Conservation (phyloP, 2,888 invertebrate species). For the Tipula unca region DNA sequence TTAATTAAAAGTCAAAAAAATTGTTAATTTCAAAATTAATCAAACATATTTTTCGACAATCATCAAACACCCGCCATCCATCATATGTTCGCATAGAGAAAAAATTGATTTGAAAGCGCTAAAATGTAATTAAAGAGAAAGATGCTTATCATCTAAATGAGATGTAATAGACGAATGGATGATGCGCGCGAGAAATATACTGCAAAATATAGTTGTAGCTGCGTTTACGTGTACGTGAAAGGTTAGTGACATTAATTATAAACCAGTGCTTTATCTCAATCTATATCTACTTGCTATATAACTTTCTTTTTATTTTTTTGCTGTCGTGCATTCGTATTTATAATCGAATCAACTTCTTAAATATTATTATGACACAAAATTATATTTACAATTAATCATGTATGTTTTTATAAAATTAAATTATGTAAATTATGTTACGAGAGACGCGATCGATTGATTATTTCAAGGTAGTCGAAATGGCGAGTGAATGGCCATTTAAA, state of each 20-base stretch:
- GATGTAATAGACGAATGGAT: neutral
- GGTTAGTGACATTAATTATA: conserved; percentile 14
- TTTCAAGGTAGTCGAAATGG: neutral
- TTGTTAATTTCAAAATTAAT: neutral
- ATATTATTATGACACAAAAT: neutral
- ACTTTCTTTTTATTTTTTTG: conserved; percentile 8
- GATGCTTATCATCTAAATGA: neutral
- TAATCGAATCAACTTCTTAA: neutral
- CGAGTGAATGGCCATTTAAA: neutral
- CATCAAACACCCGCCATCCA: neutral
- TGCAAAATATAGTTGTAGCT: neutral
- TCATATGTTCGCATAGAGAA: neutral
- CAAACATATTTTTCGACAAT: neutral
- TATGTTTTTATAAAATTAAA: neutral
- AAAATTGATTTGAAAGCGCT: neutral
- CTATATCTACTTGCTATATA: neutral
- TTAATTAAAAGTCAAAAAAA: neutral
- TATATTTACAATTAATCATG: neutral
- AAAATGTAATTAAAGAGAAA: conserved; percentile 8
- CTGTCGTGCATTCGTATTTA: neutral
- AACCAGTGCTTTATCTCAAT: neutral
- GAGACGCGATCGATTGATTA: neutral
- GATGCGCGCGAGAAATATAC: neutral
- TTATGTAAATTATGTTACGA: conserved; percentile 2
- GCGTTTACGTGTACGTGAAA: neutral